phyloP scores from a whole-genome alignment of 2,113 vertebrate species.

The Tichodroma muraria region DNA sequence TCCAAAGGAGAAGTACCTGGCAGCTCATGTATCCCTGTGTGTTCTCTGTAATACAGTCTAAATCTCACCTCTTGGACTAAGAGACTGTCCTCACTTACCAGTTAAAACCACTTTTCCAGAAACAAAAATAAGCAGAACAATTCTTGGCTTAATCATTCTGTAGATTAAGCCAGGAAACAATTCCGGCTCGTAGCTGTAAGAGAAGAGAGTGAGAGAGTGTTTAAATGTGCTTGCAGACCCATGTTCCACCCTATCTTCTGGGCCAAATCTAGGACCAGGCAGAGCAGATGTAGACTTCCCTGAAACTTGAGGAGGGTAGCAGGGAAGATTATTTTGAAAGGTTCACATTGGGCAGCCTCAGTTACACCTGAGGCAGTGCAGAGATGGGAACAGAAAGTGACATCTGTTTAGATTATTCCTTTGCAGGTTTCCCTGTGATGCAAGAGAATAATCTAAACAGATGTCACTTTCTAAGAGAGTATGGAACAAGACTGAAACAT shows the following conservation, averaged over 20 bases:
- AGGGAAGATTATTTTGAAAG: background rate
- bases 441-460: background rate
- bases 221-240: background rate
- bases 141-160: conserved; percentile 99
- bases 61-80: background rate
- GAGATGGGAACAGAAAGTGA: background rate
- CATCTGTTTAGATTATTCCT: too few species aligned
- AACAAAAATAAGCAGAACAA: conserved; percentile 97
- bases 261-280: background rate
- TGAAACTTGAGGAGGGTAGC: background rate
- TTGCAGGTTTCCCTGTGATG: background rate
- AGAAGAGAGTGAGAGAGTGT: background rate
- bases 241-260: background rate
- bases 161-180: conserved; percentile 98
- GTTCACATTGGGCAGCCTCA: background rate
- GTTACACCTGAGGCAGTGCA: background rate
- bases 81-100: conserved; percentile 72
- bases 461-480: background rate
- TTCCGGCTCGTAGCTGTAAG: conserved; percentile 91
- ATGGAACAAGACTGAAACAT: background rate
- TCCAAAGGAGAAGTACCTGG: background rate
- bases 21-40: background rate
- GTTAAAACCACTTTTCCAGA: conserved; percentile 99
- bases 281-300: background rate
- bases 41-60: background rate